These are phyloP conservation scores for Andrena fulva DNA, from an alignment of 2,888 invertebrate species.

Conservation along the genomic window DNA sequence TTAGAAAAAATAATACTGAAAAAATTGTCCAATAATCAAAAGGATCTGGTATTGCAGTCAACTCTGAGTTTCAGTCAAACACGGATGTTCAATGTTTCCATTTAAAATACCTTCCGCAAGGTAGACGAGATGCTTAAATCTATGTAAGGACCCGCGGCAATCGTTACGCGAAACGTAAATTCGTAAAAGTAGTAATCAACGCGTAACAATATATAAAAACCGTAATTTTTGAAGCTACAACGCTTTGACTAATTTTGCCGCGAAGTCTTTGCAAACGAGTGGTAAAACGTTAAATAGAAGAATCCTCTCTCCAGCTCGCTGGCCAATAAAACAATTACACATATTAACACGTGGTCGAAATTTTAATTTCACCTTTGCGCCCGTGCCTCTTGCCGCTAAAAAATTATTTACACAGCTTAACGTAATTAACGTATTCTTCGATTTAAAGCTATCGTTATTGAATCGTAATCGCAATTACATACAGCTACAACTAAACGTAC, in stretches of 20 bases:
- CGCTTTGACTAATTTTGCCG: no score
- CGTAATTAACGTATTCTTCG: background rate
- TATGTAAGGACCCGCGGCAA: background rate
- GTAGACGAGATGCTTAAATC: background rate
- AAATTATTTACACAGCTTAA: background rate
- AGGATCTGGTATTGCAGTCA: background rate
- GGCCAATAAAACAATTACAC: background rate
- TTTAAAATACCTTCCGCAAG: background rate
- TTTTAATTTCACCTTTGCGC: background rate
- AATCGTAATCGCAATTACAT: constrained; percentile 3
- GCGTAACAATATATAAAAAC: no score
- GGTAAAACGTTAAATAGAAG: no score
- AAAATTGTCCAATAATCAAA: background rate
- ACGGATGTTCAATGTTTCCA: background rate
- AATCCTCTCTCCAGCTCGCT: no score
- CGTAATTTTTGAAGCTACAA: no score
- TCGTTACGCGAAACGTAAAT: background rate
- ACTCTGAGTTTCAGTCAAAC: background rate
- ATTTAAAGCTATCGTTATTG: constrained; percentile 8
- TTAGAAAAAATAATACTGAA: background rate
- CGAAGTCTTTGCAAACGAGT: no score
- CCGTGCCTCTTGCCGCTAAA: background rate
- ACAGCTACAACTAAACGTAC: background rate
- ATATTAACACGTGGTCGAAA: background rate
- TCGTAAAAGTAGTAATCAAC: background rate